Percentiles rank a stretch among this genome's conserved stretches.
phyloP scores from a whole-genome alignment of 2,797 vertebrate genomes.

The Myotis myotis region DNA sequence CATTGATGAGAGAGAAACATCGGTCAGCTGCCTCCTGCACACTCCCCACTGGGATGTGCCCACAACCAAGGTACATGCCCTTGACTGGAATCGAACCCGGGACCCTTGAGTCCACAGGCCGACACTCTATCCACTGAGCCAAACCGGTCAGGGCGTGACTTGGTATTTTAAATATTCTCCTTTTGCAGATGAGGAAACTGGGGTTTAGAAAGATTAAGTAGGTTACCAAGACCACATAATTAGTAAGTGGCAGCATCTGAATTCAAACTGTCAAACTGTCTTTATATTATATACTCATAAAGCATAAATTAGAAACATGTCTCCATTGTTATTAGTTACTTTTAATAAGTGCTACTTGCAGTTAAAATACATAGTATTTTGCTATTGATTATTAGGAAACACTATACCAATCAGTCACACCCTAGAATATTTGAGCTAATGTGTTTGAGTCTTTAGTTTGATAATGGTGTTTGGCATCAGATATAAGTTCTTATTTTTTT shows the following conservation, averaged over 20 bases:
- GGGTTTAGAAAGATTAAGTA: constrained; percentile 30
- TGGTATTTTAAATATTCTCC: constrained; percentile 30
- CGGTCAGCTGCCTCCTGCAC: no score
- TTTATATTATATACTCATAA: constrained; percentile 44
- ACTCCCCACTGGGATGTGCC: no score
- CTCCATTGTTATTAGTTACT: not conserved
- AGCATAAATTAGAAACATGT: not conserved
- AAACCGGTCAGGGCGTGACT: not conserved
- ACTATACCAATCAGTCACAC: not conserved
- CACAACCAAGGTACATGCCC: no score
- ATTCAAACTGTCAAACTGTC: not conserved
- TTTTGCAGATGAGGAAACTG: constrained; percentile 30
- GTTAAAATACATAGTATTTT: constrained; percentile 50
- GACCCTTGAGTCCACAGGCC: no score
- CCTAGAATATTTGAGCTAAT: constrained; percentile 40
- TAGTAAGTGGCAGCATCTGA: not conserved
- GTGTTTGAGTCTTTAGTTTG: constrained; percentile 43
- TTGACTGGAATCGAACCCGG: no score
- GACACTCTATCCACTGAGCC: no score
- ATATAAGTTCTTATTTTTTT: constrained; percentile 19
- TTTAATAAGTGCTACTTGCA: constrained; percentile 44
- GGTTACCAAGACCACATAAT: not conserved
- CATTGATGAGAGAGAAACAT: no score
- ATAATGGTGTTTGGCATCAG: constrained; percentile 11
- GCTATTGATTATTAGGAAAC: not conserved